Base-by-base conservation (phyloP, 2,888 invertebrate genomes). In the Thymelicus lineola region DNA sequence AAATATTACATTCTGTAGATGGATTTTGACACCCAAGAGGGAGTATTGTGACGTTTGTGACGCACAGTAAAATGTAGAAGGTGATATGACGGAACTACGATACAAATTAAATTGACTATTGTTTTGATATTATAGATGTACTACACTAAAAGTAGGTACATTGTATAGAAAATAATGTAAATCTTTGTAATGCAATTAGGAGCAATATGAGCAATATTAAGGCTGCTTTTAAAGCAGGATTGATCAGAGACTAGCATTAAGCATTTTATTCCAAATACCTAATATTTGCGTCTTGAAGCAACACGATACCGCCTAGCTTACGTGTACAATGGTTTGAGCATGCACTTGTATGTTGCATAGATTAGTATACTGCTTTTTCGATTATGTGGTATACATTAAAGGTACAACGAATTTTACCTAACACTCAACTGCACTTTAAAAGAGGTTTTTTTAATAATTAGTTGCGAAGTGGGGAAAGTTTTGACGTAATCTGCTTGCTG, bases 101-200 rank as follows among this genome's bases (percentile, higher is more conserved):
- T 64, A 64, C 42, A 57, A 61, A 55, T 38, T 14, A 20, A 57
- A 45, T 36, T 7, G 62, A 57, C 9, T 62, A 61, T 68, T 59
- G 64, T 69, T 70, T 70, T 64, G 63, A 64, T 58, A 58, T 64
- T 59, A 48, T 63, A 64, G 64, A 46, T 42, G 35, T 70, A 70
- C 28, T 48, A 42, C 64, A 15, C 36, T 57, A 63, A 58, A 35
- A 45, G 64, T 70, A 69, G 58, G 36, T 68, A 69, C 38, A 20
- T 64, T 64, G 64, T 59, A 64, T 70, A 70, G 58, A 45, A 58
- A 50, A 14, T 70, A 70, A 59, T 53, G n/a, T 64, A 64, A 63
- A 64, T 59, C 58, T 70, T 64, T 69, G 35, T 70, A 64, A 70
- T 42, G 53, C 50, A 64, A 70, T 35, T 58, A 62, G 48, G 42